Conservation (phyloP, 2,888 invertebrate genomes). For the Eupithecia abbreviata region DNA sequence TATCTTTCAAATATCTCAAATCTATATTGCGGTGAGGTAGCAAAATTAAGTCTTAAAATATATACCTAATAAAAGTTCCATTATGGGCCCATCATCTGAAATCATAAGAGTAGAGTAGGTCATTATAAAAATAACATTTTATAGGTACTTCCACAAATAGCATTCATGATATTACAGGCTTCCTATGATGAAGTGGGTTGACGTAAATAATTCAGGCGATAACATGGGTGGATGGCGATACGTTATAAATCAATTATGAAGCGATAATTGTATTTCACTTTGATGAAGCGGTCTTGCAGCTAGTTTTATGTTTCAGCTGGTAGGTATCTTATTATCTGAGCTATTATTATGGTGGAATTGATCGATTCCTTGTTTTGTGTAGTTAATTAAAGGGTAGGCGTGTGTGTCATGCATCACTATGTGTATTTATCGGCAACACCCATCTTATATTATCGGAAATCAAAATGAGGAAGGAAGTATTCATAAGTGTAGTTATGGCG, state of each 20-base stretch:
- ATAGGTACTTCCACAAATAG: background rate
- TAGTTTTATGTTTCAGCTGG: background rate
- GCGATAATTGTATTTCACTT: slow-evolving; percentile 5
- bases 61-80: no score
- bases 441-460: background rate
- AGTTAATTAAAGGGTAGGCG: background rate
- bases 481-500: background rate
- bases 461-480: background rate
- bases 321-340: background rate
- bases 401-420: background rate
- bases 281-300: background rate
- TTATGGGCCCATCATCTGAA: background rate
- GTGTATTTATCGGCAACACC: background rate
- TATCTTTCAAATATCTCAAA: no score
- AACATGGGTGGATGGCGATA: background rate
- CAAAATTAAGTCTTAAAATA: no score
- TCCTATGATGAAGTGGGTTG: slow-evolving; percentile 29
- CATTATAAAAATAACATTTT: background rate
- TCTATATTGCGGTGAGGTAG: no score
- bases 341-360: background rate
- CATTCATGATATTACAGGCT: slow-evolving; percentile 23
- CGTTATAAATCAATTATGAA: background rate
- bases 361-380: background rate
- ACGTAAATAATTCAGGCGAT: background rate
- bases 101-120: background rate